Evolutionary conservation across 2,113 vertebrate species (phyloP).

Genomic region (Oryzias celebensis): DNA sequence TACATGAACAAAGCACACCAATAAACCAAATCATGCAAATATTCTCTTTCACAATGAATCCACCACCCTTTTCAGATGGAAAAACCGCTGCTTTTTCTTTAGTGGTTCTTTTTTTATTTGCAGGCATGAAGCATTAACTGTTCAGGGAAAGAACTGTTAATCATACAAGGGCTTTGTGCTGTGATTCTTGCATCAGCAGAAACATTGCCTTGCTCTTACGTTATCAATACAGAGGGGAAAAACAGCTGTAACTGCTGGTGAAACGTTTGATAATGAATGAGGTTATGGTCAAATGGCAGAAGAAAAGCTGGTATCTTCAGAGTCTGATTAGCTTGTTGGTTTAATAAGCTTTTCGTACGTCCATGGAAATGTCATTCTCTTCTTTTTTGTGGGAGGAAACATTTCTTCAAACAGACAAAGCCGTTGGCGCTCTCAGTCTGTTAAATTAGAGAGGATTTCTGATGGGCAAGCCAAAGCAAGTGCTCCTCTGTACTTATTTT

Average conservation of each 20-base stretch:
- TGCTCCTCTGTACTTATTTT: too few relatives aligned
- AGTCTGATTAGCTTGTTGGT: constrained; percentile 44
- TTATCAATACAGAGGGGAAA: not conserved
- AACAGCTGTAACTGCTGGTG: constrained; percentile 36
- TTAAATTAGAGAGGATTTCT: too few relatives aligned
- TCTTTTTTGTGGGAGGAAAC: not conserved
- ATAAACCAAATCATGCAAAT: constrained; percentile 44
- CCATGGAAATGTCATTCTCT: constrained; percentile 5
- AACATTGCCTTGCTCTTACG: constrained; percentile 3
- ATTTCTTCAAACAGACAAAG: constrained; percentile 13
- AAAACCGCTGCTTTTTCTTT: constrained; percentile 15
- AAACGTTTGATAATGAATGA: constrained; percentile 42
- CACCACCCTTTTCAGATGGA: constrained; percentile 14
- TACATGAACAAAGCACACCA: constrained; percentile 8
- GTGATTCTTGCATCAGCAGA: not conserved
- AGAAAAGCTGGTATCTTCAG: constrained; percentile 48
- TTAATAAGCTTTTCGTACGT: constrained; percentile 37
- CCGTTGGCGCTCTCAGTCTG: not conserved
- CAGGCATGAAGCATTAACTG: not conserved
- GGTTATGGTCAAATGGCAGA: constrained; percentile 47
- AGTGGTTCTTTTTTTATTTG: constrained; percentile 8
- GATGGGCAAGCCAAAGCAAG: too few relatives aligned
- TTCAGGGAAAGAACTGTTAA: not conserved
- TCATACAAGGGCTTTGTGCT: not conserved
- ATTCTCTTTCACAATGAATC: constrained; percentile 32